Percentiles rank a stretch among this genome's conserved stretches.
Evolutionary conservation across 2,113 vertebrate species (phyloP).

Genomic region (Myodes glareolus): DNA sequence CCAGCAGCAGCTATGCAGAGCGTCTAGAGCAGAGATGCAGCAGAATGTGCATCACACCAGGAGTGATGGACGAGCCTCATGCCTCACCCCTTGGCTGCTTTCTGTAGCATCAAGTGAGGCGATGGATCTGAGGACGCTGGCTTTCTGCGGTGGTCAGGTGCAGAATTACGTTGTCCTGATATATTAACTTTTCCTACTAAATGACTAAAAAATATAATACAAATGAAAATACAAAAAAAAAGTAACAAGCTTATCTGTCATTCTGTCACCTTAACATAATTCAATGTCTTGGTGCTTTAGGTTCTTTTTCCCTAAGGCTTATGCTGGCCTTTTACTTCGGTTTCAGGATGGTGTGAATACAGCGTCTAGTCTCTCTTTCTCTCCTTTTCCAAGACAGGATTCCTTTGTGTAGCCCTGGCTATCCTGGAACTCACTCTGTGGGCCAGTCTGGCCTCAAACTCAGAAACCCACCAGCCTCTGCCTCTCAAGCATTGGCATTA

Average conservation of each 20-base stretch:
- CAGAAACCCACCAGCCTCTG: neutral
- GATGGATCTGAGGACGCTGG: neutral
- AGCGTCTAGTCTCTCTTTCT: neutral
- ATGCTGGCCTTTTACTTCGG: neutral
- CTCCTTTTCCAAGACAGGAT: neutral
- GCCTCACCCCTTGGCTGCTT: neutral
- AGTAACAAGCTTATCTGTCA: neutral
- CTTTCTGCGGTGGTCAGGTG: neutral
- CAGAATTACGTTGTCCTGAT: neutral
- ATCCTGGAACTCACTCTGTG: neutral
- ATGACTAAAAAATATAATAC: neutral
- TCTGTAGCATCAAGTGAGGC: neutral
- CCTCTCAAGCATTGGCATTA: neutral
- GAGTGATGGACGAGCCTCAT: neutral
- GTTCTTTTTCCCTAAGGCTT: neutral
- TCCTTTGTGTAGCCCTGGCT: neutral
- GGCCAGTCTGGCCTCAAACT: neutral
- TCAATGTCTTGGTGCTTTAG: constrained; percentile 28
- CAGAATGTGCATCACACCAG: neutral
- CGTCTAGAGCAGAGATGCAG: neutral
- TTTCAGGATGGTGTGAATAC: neutral
- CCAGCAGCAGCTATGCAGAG: constrained; percentile 10
- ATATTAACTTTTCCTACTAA: neutral
- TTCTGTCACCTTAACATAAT: neutral
- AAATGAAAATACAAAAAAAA: neutral